Base-by-base conservation (phyloP, 2,113 vertebrate genomes). In the Neomonachus schauinslandi region DNA sequence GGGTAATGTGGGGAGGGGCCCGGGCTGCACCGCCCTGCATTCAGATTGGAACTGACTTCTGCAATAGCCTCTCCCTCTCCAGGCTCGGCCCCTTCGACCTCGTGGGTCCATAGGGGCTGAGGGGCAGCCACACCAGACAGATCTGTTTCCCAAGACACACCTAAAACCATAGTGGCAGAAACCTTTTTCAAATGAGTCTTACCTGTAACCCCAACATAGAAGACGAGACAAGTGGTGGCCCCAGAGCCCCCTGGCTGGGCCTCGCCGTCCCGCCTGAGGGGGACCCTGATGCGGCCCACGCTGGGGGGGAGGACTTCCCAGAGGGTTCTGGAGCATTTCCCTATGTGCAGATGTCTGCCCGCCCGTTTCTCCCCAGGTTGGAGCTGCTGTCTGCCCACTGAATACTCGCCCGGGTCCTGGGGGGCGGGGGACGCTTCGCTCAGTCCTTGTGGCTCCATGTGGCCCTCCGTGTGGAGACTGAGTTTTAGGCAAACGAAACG, bases 381-480 rank as follows among this genome's bases (percentile, higher is more conserved):
- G 63, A 65, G 13, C 2, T 5, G 63, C 21, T 59, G 21, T 8
- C 28, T 31, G 63, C 15, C 63, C 31, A 28, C 63, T 31, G 63
- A 65, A 12, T 26, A 0, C 33, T 83, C 15, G 53, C 15, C 42
- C 36, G 19, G 31, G 7, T 57, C 31, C 8, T 22, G 36, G 28
- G 0, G 12, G 46, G 46, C 1, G 22, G 0, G 12, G 61, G 22
- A 22, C 21, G 4, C 33, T 85, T 31, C 10, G 2, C 6, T 86
- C 51, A 10, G 8, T 15, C 21, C 42, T 39, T 1, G 0, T 18
- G 13, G 4, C 16, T 46, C 61, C 1, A 10, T 7, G 15, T 18
- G 81, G 13, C 16, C 61, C 61, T 31, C 28, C 5, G 13, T 65
- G 63, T 7, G 19, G 12, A 84, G n/a, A 46, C 57, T 46, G n/a